Evolutionary conservation across 2,113 vertebrate species (phyloP), one percentile per base, ranked within the genome.

Genomic region (Perca schrenkii): DNA sequence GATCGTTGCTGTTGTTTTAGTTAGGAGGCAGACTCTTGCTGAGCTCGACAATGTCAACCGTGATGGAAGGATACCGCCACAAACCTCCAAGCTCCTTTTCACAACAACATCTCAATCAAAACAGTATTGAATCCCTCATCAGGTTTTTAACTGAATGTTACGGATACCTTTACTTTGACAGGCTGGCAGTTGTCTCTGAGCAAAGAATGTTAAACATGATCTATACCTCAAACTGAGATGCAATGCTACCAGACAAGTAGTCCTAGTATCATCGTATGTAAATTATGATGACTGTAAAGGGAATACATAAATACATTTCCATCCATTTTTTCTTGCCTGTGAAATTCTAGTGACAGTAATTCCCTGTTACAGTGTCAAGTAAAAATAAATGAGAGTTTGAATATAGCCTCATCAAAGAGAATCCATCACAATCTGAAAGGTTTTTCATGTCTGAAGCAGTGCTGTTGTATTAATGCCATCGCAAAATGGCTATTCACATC

Each of bases 401-500:
- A 76, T 85, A 84, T 63, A 66, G 67, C 61, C 17, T 43, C 73
- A 80, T 86, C 58, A 80, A 77, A 86, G 82, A 40, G 65, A 79
- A 79, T 90, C 77, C 74, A 82, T 88, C 71, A 86, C 71, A 80
- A 82, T 83, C 64, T 83, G 79, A 75, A 61, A 71, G 77, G 74
- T 73, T 90, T 86, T 87, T 82, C 34, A 71, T 74, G 63, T 71
- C 58, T 79, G 50, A 76, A 80, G 61, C 74, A 34, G 66, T 25
- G 53, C 74, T 79, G 69, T 79, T 86, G 77, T 80, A 76, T 86
- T 74, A 90, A 81, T 84, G 71, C 71, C 86, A 75, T 79, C 72
- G 72, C 61, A 86, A 88, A 92, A 85, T 75, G 71, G 60, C 83
- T 92, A 84, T 89, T 87, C 70, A 80, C 72, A 66, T 86, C 82